Percentiles rank a stretch among this genome's conserved stretches.
These are phyloP conservation scores for Eptesicus fuscus DNA, from an alignment of 2,113 vertebrate species.

Conservation along the genomic window DNA sequence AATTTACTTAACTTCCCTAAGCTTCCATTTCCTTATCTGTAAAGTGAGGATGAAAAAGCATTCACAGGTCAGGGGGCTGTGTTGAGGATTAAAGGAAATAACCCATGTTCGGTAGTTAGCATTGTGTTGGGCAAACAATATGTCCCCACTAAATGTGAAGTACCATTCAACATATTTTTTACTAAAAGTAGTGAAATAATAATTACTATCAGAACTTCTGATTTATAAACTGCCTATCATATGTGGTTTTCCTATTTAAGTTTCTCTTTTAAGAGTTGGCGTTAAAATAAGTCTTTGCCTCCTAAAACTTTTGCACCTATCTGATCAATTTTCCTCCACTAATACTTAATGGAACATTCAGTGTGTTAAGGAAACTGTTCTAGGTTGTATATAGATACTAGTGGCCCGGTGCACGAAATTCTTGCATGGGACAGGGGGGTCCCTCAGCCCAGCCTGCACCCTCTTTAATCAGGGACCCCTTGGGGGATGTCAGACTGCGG, in stretches of 20 bases:
- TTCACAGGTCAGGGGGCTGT: not conserved
- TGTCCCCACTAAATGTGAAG: not conserved
- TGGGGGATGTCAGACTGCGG: too few species aligned
- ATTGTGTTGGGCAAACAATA: not conserved
- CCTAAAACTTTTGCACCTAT: not conserved
- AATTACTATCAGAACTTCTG: not conserved
- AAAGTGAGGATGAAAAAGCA: not conserved
- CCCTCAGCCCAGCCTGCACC: too few species aligned
- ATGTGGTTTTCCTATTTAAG: not conserved
- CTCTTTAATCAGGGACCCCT: too few species aligned
- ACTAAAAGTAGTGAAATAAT: not conserved
- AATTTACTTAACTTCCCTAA: conserved; percentile 34
- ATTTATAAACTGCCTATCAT: not conserved
- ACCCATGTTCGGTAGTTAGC: not conserved
- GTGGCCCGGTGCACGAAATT: too few species aligned
- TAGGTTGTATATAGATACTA: not conserved
- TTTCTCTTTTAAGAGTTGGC: not conserved
- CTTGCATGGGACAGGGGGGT: too few species aligned
- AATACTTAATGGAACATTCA: not conserved
- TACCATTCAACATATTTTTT: not conserved
- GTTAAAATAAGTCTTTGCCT: not conserved
- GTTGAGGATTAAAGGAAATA: not conserved
- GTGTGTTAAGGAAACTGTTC: not conserved
- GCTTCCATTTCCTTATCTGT: conserved; percentile 17
- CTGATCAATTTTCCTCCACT: not conserved